Evolutionary conservation across 1,140 invertebrate species (phyloP), one percentile per base, ranked within the genome.

Genomic region (Kradibia gibbosae): DNA sequence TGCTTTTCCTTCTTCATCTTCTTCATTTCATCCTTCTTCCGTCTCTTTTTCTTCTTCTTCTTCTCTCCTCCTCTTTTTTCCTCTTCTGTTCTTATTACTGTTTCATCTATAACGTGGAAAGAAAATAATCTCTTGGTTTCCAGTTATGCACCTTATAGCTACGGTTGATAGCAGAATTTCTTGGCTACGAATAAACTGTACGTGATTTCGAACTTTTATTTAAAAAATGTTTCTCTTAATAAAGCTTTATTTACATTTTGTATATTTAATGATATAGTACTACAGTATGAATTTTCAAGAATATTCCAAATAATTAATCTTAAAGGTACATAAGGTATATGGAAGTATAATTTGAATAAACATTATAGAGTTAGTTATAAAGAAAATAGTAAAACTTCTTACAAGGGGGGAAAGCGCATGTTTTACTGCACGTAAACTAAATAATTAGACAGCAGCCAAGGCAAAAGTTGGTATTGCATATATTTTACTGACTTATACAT

Each of bases 361-460:
- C 71, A 53, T 73, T 73, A 73, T 73, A 50, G 42, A 73, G 42
- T 45, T 31, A 72, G 70, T 48, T 48, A 72, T 72, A 72, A 72
- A 72, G 70, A 50, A 72, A 72, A 72, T 72, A 42, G 3, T 72
- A 53, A 73, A 53, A 50, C 48, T 53, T 53, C 42, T 53, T 55
- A 57, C 31, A 55, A 36, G 53, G n/a, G 73, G 74, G 45, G 20
- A 53, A 53, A 62, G 55, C 57, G 57, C 60, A 48, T 0, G 45
- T 48, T 77, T 77, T 77, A 65, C 42, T 65, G 57, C 74, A 65
- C 57, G 74, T 77, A 65, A 77, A 65, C 57, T 77, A 65, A 62
- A 77, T 77, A 77, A 77, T 77, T 77, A 57, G 74, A 77, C 74
- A 65, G 55, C 39, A 25, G 39, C 17, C 50, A 34, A n/a, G 39